A percentile compares a stretch with the other conserved stretches of the same genome.
Evolutionary conservation across 2,888 invertebrate genomes (phyloP).

Genomic region (Oxystoma pomonae): DNA sequence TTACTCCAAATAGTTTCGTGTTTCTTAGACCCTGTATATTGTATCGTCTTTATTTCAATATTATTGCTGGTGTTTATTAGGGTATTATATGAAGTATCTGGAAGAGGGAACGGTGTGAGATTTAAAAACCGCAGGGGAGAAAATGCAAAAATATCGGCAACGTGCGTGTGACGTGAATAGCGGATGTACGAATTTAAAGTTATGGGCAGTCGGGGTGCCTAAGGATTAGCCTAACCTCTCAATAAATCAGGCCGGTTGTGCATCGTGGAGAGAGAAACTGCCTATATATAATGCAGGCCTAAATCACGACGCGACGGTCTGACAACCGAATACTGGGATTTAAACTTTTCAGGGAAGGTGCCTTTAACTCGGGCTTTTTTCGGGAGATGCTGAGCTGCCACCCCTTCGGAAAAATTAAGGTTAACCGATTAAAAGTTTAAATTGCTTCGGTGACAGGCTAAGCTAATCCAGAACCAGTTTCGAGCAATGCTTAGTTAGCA

Average conservation of each 20-base stretch:
- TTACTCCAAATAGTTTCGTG: no score
- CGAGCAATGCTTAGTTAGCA: no score
- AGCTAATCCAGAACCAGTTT: no score
- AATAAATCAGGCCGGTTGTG: constrained; percentile 43
- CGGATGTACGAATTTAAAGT: constrained; percentile 35
- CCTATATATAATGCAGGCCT: constrained; percentile 46
- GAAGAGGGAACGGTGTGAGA: not conserved
- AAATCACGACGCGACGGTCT: constrained; percentile 45
- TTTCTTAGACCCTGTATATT: no score
- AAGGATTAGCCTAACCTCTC: constrained; percentile 39
- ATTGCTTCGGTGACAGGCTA: no score
- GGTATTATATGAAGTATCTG: no score
- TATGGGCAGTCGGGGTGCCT: constrained; percentile 35
- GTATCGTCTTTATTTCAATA: no score
- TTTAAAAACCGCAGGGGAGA: constrained; percentile 1
- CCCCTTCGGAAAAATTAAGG: not conserved
- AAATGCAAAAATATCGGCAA: constrained; percentile 28
- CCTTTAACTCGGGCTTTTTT: not conserved
- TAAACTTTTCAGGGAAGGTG: constrained; percentile 36
- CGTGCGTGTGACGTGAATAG: constrained; percentile 28
- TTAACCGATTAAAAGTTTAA: no score
- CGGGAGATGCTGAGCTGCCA: not conserved
- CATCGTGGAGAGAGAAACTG: constrained; percentile 26
- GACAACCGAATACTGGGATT: constrained; percentile 46
- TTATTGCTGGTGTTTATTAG: no score